Evolutionary conservation across 2,797 vertebrate species (phyloP).

Genomic region (Lates japonicus): DNA sequence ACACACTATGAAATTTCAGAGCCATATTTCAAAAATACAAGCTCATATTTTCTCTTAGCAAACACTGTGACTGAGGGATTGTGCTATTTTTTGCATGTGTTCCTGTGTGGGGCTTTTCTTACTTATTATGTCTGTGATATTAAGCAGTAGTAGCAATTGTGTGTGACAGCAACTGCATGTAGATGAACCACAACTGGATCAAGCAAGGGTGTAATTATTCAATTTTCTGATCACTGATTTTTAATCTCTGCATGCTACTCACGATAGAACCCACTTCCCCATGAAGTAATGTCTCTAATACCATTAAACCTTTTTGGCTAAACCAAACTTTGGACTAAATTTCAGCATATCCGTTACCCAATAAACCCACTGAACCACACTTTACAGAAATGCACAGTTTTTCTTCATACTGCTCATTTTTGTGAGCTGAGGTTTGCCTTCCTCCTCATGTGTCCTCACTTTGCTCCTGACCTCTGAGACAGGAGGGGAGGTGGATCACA

Average conservation of each 20-base stretch:
- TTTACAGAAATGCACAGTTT: conserved; percentile 60
- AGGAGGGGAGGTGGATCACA: conserved; percentile 54
- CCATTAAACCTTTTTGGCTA: conserved; percentile 68
- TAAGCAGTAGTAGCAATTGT: conserved; percentile 27
- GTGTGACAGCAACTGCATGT: conserved; percentile 41
- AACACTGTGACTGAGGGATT: background rate
- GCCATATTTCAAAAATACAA: conserved; percentile 68
- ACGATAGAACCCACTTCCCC: conserved; percentile 67
- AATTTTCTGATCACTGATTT: conserved; percentile 68
- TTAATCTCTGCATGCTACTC: conserved; percentile 54
- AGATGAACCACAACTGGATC: conserved; percentile 23
- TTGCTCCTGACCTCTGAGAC: conserved; percentile 69
- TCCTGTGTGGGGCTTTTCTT: background rate
- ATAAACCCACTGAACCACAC: conserved; percentile 77
- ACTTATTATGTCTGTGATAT: conserved; percentile 5
- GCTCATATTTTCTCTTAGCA: conserved; percentile 46
- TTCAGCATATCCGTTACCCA: conserved; percentile 72
- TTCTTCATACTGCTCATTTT: conserved; percentile 67
- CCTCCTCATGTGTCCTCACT: conserved; percentile 68
- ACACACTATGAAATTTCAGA: conserved; percentile 75
- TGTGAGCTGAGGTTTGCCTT: conserved; percentile 70
- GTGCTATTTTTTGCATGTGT: background rate
- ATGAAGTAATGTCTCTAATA: conserved; percentile 82
- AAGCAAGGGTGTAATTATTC: conserved; percentile 49
- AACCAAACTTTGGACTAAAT: conserved; percentile 60